Base-by-base conservation (phyloP, 2,888 invertebrate genomes). In the Eudemis profundana region DNA sequence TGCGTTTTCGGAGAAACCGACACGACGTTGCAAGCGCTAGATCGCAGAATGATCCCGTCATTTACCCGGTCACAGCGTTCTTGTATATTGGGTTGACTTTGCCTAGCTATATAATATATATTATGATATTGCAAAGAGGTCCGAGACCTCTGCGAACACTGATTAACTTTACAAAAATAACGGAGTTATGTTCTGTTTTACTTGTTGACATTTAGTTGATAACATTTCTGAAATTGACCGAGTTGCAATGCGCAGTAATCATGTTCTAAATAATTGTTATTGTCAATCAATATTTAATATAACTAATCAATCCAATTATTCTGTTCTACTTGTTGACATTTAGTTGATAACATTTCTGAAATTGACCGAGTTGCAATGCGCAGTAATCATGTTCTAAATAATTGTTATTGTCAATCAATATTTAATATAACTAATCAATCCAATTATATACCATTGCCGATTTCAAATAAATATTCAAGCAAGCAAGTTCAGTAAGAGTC, bases 381-480 rank as follows among this genome's bases (percentile, higher is more conserved):
- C 42, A 27, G n/a, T 29, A 21, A 50, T 29, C 60, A 61, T 42
- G 50, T 60, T 59, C 49, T 38, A 40, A n/a, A 33, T 42, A 51
- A 33, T 15, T 44, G 61, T 44, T 50, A 33, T 15, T 44, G 61
- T 44, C 61, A 14, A 42, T 56, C 17, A 61, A 61, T 61, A 51
- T 51, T 36, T 56, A 44, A 49, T 49, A 60, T 44, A 42, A n/a
- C 40, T 61, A 61, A 19, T 50, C 29, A 40, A 60, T 59, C 40
- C 3, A 49, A 60, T 61, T 44, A 42, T 50, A 21, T 50, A 64
- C 33, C 56, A 64, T 42, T 63, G 29, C 62, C 57, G 42, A 42
- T 56, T 23, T 49, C 50, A 57, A 50, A 49, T 57, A 64, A 50
- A 63, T 63, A 57, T 42, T 27, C 49, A 49, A 44, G 19, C 56